Evolutionary conservation across 2,797 vertebrate genomes (phyloP), one percentile per base, ranked within the genome.

Genomic region (Brachymystax lenok): DNA sequence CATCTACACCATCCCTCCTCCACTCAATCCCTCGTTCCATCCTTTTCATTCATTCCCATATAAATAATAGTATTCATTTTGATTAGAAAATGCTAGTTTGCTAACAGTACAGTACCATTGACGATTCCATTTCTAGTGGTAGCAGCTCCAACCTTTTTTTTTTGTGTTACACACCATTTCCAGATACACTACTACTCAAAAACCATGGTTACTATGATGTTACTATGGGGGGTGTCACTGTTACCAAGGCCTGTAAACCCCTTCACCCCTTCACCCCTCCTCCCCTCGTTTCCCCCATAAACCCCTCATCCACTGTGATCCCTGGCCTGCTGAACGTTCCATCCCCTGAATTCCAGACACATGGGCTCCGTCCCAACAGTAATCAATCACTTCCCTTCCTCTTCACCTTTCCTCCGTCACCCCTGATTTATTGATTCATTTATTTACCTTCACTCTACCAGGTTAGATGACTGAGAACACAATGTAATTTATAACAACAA

Each of bases 331-430:
- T 7, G 81, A 71, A 87, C 86, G 89, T 77, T 86, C 82, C 64
- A 27, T 86, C 84, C 86, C 80, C 77, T 84, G 92, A 91, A 93
- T 94, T 89, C 86, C 83, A 90, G 92, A 88, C 84, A 91, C 88
- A 84, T 72, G 19, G 13, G 59, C 64, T 71, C 70, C 74, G 21
- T 79, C 74, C 40, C 16, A 24, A 75, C 70, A 1, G 0, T 19
- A 77, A 90, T 90, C 85, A 78, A 91, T 91, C 91, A 88, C 73
- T 17, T 78, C 78, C 81, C 75, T 72, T 74, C 54, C 72, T 66
- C 6, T n/a, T 61, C 56, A 21, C 56, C 56, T 7, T n/a, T 61
- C 56, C 7, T 21, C 19, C 19, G 12, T 46, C 40, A 61, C 6
- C n/a, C 56, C 56, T 61, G 56, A 61, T 61, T 61, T 61, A 61